phyloP scores from a whole-genome alignment of 2,888 invertebrate genomes.

The Macaria notata region DNA sequence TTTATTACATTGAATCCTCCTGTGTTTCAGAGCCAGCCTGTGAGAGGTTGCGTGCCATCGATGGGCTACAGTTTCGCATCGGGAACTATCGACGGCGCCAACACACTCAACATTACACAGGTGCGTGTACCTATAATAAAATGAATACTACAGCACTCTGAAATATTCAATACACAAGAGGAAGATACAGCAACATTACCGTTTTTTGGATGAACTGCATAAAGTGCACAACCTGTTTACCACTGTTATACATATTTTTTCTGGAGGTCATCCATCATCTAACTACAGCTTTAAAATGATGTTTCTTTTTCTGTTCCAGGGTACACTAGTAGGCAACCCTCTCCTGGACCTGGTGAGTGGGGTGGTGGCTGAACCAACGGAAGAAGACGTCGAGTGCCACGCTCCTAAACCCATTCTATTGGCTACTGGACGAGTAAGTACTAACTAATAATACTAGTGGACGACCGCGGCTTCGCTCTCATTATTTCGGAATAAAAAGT shows the following conservation, averaged over 20 bases:
- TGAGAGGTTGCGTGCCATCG: slow-evolving; percentile 87
- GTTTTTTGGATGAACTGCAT: too few species aligned
- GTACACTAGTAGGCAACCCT: slow-evolving; percentile 83
- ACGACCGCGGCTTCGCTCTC: too few species aligned
- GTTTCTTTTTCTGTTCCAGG: slow-evolving; percentile 59
- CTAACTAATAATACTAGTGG: too few species aligned
- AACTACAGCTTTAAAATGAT: too few species aligned
- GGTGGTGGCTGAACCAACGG: slow-evolving; percentile 82
- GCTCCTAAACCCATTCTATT: slow-evolving; percentile 91
- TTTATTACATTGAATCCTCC: too few species aligned
- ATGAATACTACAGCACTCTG: too few species aligned
- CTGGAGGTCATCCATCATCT: too few species aligned
- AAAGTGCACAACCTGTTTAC: too few species aligned
- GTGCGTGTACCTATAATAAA: slow-evolving; percentile 36
- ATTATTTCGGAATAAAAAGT: too few species aligned
- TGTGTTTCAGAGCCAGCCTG: slow-evolving; percentile 63
- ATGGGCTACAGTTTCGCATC: slow-evolving; percentile 94
- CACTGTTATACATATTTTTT: too few species aligned
- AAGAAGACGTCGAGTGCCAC: slow-evolving; percentile 86
- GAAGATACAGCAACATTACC: too few species aligned
- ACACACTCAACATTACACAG: slow-evolving; percentile 88
- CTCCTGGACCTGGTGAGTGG: slow-evolving; percentile 87
- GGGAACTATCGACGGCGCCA: slow-evolving; percentile 91
- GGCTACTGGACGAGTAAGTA: slow-evolving; percentile 88
- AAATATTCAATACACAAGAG: too few species aligned